Conservation (phyloP, 2,888 invertebrate genomes). For the Rhabditophanes sp. region DNA sequence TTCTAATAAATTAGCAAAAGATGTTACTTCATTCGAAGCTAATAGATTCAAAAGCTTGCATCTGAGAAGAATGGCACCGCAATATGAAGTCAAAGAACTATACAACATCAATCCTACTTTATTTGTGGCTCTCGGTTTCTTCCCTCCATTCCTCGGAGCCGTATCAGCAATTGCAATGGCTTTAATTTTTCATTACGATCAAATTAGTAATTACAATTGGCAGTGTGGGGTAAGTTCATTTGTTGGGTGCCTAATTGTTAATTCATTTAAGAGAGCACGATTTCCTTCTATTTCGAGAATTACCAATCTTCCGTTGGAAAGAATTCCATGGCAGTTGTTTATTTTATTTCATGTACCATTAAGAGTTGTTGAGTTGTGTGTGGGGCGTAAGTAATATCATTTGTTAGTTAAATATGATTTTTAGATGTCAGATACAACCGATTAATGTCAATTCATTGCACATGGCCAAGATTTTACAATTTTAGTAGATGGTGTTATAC, state of each 20-base stretch:
- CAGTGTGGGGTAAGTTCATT: conserved; percentile 34
- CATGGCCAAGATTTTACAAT: conserved; percentile 28
- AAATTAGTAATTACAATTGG: conserved; percentile 42
- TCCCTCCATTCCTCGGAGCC: conserved; percentile 39
- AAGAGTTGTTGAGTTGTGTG: conserved; percentile 31
- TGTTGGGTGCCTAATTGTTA: background rate
- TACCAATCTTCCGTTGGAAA: conserved; percentile 40
- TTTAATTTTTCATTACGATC: conserved; percentile 37
- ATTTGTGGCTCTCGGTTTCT: conserved; percentile 36
- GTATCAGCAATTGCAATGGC: conserved; percentile 36
- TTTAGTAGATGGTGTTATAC: conserved; percentile 23
- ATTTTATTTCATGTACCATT: conserved; percentile 41
- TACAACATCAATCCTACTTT: conserved; percentile 23
- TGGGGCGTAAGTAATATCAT: conserved; percentile 29
- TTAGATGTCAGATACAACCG: conserved; percentile 35
- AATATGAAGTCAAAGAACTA: conserved; percentile 5
- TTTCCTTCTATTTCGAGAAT: conserved; percentile 41
- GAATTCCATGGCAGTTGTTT: conserved; percentile 41
- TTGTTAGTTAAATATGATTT: conserved; percentile 8
- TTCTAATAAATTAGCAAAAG: too few species aligned
- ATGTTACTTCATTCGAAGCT: too few species aligned
- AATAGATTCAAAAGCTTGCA: too few species aligned
- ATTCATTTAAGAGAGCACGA: conserved; percentile 27
- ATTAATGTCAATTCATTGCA: conserved; percentile 31
- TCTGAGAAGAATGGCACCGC: conserved; percentile 4